Conservation (phyloP, 2,797 vertebrate species). For the Channallabes apus region DNA sequence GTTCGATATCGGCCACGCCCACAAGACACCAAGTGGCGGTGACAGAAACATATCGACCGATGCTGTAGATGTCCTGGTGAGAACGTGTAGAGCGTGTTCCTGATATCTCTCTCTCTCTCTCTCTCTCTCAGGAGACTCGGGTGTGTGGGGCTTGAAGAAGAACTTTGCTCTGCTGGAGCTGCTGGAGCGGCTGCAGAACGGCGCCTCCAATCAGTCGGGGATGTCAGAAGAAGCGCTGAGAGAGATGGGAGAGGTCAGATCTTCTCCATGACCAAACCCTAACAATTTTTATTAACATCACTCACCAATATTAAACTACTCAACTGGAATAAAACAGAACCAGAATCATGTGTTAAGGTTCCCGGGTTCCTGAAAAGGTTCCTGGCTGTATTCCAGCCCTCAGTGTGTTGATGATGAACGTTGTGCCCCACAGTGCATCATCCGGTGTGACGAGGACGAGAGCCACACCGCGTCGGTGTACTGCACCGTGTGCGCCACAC, state of each 20-base stretch:
- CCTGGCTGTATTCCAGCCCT: neutral
- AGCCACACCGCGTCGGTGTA: constrained; percentile 92
- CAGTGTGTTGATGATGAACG: neutral
- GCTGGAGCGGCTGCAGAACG: constrained; percentile 93
- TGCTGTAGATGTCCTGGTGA: neutral
- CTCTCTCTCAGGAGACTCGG: constrained; percentile 84
- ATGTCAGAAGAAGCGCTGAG: constrained; percentile 84
- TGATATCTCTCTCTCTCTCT: neutral
- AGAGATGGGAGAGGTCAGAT: constrained; percentile 90
- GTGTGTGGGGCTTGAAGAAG: constrained; percentile 98
- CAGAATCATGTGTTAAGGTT: neutral
- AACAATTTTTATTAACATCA: neutral
- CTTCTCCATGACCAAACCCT: neutral
- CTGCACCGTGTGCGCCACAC: constrained; percentile 96
- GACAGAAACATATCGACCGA: neutral
- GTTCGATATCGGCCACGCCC: neutral
- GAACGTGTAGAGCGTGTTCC: neutral
- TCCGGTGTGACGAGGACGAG: constrained; percentile 97
- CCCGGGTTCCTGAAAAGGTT: constrained; percentile 7
- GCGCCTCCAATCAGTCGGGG: constrained; percentile 86
- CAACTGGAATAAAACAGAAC: neutral
- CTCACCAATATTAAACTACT: neutral
- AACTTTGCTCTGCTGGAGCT: constrained; percentile 97
- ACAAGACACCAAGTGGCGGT: neutral
- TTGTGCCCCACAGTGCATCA: constrained; percentile 76